phyloP scores from a whole-genome alignment of 2,113 vertebrate genomes.

The Gorsachius goisagi region DNA sequence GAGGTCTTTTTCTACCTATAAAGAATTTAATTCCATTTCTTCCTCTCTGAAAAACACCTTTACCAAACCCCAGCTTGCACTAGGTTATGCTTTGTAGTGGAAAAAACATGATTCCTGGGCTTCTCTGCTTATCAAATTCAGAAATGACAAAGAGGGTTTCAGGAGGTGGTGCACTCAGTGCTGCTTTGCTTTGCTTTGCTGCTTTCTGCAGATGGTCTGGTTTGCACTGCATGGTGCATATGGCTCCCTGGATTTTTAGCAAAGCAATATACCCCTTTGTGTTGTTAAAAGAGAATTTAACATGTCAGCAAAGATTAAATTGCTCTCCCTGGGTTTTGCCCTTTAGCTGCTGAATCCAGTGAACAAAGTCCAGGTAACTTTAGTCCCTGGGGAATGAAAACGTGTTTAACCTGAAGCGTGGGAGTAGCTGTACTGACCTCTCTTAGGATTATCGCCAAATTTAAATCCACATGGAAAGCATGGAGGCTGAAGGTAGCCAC shows the following conservation, averaged over 20 bases:
- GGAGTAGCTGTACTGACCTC: not conserved
- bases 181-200: not conserved
- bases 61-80: not conserved
- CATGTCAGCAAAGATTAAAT: not conserved
- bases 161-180: not conserved
- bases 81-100: not conserved
- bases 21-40: not conserved
- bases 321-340: not conserved
- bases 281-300: not conserved
- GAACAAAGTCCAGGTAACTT: not conserved
- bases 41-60: not conserved
- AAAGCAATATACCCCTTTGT: not conserved
- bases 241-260: not conserved
- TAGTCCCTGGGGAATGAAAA: not conserved
- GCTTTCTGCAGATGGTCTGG: too few species aligned
- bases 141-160: not conserved
- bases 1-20: not conserved
- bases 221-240: not conserved
- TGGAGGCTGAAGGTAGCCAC: too few species aligned
- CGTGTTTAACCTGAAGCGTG: rapidly evolving
- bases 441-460: not conserved
- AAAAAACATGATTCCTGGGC: not conserved
- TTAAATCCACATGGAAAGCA: not conserved
- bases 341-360: not conserved
- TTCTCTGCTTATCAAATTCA: not conserved